Evolutionary conservation across 2,797 vertebrate genomes (phyloP), one percentile per base, ranked within the genome.

Genomic region (Oreonectes daqikongensis): DNA sequence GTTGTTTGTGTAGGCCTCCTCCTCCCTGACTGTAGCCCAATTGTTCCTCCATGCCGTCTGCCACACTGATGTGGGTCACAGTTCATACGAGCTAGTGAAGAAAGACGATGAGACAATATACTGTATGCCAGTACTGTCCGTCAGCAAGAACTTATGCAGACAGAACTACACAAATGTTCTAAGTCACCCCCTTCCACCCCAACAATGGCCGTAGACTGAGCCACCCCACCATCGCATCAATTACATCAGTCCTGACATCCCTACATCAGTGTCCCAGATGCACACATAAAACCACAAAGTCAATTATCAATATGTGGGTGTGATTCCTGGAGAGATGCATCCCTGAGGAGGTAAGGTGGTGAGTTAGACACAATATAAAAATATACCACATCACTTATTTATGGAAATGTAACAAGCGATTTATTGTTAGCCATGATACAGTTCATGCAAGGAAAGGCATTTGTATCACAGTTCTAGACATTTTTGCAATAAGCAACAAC

Each of bases 231-330:
- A 74, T 82, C 72, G 79, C 46, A 73, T 76, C 69, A 66, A 80
- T 77, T 78, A 81, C 30, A 66, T 77, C 83, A 77, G 30, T 48
- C 53, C 63, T 40, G 65, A 63, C 75, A n/a, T n/a, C n/a, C n/a
- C n/a, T n/a, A n/a, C 72, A 72, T 77, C 72, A 79, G 14, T 72
- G 79, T 20, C 83, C 79, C 63, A 82, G 38, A 79, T 84, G 75
- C 12, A 46, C 46, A 38, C 26, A 64, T 15, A 40, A 61, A 52
- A 15, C 28, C 17, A 46, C 32, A 67, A 12, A 52, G 55, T 63
- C 15, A 10, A 30, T 40, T 46, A 44, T 26, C 20, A 70, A 26
- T 63, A 68, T 35, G 38, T 46, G 24, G 26, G 52, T 46, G 14
- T 48, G 55, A 24, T 61, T 64, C 50, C 64, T 59, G 14, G 26